Evolutionary conservation across 2,797 vertebrate species (phyloP), one percentile per base, ranked within the genome.

Genomic region (Rhodeus uyekii): DNA sequence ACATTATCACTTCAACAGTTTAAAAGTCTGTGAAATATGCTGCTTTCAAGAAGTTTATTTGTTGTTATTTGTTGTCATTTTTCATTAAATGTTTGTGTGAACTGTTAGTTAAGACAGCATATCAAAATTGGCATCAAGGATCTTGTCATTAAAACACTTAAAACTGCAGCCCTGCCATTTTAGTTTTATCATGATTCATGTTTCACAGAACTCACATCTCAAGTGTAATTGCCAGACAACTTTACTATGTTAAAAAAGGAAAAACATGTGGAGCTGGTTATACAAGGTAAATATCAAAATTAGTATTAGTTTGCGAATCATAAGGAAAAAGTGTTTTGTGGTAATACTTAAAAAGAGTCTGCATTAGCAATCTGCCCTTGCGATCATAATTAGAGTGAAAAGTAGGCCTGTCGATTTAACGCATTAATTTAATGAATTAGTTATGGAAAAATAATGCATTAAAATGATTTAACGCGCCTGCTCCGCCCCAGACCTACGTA

Each of bases 51-150:
- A 63, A 76, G 75, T 76, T 19, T 48, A 63, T 46, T 7, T 60
- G 53, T 60, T 76, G 34, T 22, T 61, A 60, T 76, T 76, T 44
- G 29, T 46, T 64, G 75, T 48, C 58, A 63, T 18, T 32, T 46
- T 63, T 22, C 46, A 27, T 76, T 63, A 16, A 76, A 76, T 24
- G 36, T 58, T 42, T 55, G 14, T 29, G 14, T 60, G 14, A 75
- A 60, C n/a, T 10, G 72, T n/a, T n/a, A n/a, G 29, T 36, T 73
- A 34, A 8, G 2, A 72, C 46, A 73, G 18, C 46, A 69, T 46
- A 24, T 46, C 16, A 69, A 69, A 69, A 19, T 24, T 44, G 39
- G 24, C 8, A 29, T 44, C 24, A 19, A 69, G 29, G 4, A 19
- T 44, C 67, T 69, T 46, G 16, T 69, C 12, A 32, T 71, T 71